Percentiles rank a stretch among this genome's conserved stretches.
Conservation (phyloP, 2,888 invertebrate genomes). For the Nephrocerus scutellatus region DNA sequence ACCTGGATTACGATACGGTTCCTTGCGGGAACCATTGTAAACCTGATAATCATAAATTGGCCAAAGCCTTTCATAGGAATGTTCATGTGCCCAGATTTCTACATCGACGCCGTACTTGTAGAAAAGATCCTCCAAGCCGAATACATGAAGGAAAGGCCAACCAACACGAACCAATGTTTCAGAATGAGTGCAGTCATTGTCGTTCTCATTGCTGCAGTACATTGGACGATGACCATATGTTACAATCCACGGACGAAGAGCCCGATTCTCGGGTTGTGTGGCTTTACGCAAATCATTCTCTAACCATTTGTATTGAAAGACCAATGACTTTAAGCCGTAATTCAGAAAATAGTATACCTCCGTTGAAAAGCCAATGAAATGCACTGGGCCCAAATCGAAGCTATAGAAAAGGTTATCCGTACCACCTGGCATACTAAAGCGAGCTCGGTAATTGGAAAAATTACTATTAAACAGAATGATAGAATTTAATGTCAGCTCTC, state of each 20-base stretch:
- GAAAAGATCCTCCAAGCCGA: conserved; percentile 77
- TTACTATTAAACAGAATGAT: conserved; percentile 57
- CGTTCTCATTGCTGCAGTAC: conserved; percentile 82
- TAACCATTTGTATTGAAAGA: conserved; percentile 84
- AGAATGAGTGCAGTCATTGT: conserved; percentile 66
- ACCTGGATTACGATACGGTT: conserved; percentile 55
- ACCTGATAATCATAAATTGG: conserved; percentile 82
- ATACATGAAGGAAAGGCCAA: conserved; percentile 58
- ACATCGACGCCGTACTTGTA: conserved; percentile 87
- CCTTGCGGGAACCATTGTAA: conserved; percentile 54
- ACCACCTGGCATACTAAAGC: conserved; percentile 86
- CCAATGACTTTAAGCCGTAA: conserved; percentile 74
- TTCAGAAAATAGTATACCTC: conserved; percentile 91
- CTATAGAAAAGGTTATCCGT: conserved; percentile 72
- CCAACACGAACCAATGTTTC: conserved; percentile 62
- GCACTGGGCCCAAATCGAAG: conserved; percentile 82
- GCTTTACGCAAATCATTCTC: conserved; percentile 69
- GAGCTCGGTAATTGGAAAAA: conserved; percentile 86
- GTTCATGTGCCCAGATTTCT: conserved; percentile 95
- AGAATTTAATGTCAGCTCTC: no score
- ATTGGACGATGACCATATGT: conserved; percentile 81
- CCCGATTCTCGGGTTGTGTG: conserved; percentile 66
- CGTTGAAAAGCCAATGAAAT: conserved; percentile 86
- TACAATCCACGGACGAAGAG: conserved; percentile 71
- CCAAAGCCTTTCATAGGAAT: conserved; percentile 93